These are phyloP conservation scores for Drosophila greeni DNA, from an alignment of 2,888 invertebrate genomes.

Conservation along the genomic window DNA sequence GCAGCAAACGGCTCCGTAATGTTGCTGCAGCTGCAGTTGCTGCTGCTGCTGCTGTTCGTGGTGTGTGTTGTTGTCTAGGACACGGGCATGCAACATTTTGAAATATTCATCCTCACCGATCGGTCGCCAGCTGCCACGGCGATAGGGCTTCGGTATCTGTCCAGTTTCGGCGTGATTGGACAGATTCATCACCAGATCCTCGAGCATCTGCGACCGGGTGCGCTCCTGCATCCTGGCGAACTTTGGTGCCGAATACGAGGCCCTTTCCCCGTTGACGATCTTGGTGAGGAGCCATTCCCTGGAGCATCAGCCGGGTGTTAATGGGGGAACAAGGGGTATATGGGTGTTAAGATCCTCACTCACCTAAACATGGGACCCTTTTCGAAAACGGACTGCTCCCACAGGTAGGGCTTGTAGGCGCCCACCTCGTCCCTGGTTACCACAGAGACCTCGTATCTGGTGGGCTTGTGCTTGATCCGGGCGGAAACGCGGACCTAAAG, in stretches of 20 bases:
- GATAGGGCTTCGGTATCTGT: constrained; percentile 95
- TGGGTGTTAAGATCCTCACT: constrained; percentile 8
- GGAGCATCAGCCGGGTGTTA: constrained; percentile 5
- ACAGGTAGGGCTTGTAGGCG: constrained; percentile 96
- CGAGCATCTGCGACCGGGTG: constrained; percentile 94
- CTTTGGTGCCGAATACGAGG: constrained; percentile 95
- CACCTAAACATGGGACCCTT: constrained; percentile 95
- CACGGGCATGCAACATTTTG: constrained; percentile 78
- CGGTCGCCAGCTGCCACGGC: constrained; percentile 95
- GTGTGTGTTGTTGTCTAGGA: constrained; percentile 65
- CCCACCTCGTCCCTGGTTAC: constrained; percentile 96
- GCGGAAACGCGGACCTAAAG: constrained; percentile 89
- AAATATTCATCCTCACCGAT: constrained; percentile 82
- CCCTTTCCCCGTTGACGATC: constrained; percentile 95
- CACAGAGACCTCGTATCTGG: constrained; percentile 93
- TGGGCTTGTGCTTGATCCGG: constrained; percentile 90
- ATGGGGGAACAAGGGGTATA: not conserved
- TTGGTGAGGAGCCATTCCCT: constrained; percentile 95
- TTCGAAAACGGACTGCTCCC: constrained; percentile 96
- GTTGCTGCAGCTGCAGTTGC: constrained; percentile 45
- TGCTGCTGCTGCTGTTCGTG: constrained; percentile 53
- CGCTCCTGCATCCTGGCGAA: constrained; percentile 97
- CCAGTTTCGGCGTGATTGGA: constrained; percentile 97
- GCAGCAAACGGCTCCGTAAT: constrained; percentile 47
- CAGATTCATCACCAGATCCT: constrained; percentile 94